These are phyloP conservation scores for Glyptemys insculpta DNA, from an alignment of 2,797 vertebrate species.

Conservation along the genomic window DNA sequence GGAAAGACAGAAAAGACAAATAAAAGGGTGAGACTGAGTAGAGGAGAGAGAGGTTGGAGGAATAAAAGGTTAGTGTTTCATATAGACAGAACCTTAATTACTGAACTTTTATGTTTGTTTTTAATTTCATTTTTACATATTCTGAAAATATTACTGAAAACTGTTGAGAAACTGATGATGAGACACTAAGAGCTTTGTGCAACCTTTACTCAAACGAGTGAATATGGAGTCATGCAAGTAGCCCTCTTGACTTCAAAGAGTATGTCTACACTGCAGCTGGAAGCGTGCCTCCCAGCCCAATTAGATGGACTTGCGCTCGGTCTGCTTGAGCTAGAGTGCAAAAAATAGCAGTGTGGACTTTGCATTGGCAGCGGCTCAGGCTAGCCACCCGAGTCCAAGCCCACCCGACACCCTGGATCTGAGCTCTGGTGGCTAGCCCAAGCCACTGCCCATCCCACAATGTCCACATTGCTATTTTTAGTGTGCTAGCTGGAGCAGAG, in stretches of 20 bases:
- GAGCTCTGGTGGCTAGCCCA: background rate
- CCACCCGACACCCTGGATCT: background rate
- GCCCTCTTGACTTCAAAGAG: background rate
- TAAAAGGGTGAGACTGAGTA: background rate
- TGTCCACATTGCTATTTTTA: background rate
- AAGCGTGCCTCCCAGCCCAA: background rate
- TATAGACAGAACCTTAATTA: background rate
- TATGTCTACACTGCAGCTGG: background rate
- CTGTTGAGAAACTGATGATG: background rate
- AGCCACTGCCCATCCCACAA: background rate
- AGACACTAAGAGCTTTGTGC: background rate
- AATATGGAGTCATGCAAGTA: background rate
- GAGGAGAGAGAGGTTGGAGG: background rate
- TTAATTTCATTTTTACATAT: background rate
- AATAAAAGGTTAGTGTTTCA: background rate
- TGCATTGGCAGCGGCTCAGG: background rate
- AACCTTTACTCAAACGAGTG: background rate
- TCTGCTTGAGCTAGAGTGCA: background rate
- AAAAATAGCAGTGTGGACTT: background rate
- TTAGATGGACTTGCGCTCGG: background rate
- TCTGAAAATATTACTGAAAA: background rate
- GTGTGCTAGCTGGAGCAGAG: background rate
- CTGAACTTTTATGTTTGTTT: background rate
- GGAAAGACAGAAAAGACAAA: background rate
- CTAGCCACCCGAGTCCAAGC: background rate